phyloP scores from a whole-genome alignment of 2,797 vertebrate species.

The Gymnoscopelus microlampas region DNA sequence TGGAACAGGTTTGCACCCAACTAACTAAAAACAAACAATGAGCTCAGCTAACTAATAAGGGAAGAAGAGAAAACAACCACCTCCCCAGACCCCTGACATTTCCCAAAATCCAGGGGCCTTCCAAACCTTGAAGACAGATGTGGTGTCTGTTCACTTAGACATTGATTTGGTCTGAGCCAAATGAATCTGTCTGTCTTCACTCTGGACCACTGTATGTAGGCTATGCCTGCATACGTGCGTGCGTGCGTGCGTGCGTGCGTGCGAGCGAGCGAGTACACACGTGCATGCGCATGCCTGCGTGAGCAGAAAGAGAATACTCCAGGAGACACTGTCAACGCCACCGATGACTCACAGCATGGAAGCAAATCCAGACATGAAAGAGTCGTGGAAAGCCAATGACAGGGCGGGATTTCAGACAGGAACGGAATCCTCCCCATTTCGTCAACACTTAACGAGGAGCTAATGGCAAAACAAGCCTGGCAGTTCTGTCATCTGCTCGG shows the following conservation, averaged over 20 bases:
- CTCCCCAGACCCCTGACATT: conserved; percentile 45
- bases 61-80: conserved; percentile 9
- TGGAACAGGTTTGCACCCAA: conserved; percentile 13
- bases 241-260: background rate
- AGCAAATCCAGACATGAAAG: conserved; percentile 47
- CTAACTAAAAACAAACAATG: background rate
- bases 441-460: conserved; percentile 60
- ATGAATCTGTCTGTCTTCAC: conserved; percentile 74
- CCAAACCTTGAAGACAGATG: conserved; percentile 50
- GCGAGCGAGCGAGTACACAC: conserved; percentile 29
- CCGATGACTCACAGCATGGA: conserved; percentile 50
- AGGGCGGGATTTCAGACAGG: conserved; percentile 56
- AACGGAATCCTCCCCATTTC: conserved; percentile 47
- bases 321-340: conserved; percentile 52
- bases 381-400: conserved; percentile 45
- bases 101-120: conserved; percentile 38
- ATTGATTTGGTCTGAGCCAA: conserved; percentile 75
- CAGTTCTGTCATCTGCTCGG: conserved; percentile 36
- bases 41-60: conserved; percentile 1
- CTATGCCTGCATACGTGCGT: background rate
- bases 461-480: conserved; percentile 49
- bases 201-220: conserved; percentile 30
- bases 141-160: conserved; percentile 48
- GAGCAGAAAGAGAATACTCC: conserved; percentile 61
- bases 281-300: conserved; percentile 43